phyloP scores from a whole-genome alignment of 2,113 vertebrate genomes.

The Ifrita kowaldi region DNA sequence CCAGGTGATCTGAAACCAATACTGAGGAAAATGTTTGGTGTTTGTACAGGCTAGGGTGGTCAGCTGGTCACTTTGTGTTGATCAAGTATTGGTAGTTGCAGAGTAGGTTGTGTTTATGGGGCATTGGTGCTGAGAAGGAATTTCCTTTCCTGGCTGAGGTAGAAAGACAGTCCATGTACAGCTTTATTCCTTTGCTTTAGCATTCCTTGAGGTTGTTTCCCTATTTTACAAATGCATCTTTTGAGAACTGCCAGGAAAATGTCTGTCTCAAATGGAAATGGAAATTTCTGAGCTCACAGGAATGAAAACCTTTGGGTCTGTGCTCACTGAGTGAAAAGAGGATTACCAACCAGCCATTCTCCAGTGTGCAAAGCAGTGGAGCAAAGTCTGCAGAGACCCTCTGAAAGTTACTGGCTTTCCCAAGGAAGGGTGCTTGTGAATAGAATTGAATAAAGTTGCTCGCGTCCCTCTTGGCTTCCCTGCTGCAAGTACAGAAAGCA shows the following conservation, averaged over 20 bases:
- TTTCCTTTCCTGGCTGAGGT: conserved; percentile 53
- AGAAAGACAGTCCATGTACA: conserved; percentile 28
- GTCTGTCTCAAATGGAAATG: conserved; percentile 57
- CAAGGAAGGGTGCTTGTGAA: background rate
- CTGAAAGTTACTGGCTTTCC: conserved; percentile 49
- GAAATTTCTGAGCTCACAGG: conserved; percentile 57
- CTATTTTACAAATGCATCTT: conserved; percentile 57
- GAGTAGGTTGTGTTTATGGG: conserved; percentile 3
- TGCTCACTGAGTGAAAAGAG: conserved; percentile 39
- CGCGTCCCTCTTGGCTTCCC: background rate
- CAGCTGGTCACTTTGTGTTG: background rate
- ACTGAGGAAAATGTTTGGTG: background rate
- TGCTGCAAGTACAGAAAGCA: background rate
- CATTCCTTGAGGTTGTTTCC: conserved; percentile 58
- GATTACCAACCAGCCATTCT: conserved; percentile 45
- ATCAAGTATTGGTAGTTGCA: background rate
- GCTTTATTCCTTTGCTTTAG: conserved; percentile 61
- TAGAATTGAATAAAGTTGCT: background rate
- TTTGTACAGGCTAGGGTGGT: background rate
- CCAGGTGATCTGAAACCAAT: background rate
- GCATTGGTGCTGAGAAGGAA: conserved; percentile 25
- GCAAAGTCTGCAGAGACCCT: conserved; percentile 31
- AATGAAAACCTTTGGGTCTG: conserved; percentile 43
- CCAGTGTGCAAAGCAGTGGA: background rate
- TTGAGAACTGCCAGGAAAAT: conserved; percentile 62